Base-by-base conservation (phyloP, 53 echinoderm and acorn worm genomes). In the Astropecten irregularis region DNA sequence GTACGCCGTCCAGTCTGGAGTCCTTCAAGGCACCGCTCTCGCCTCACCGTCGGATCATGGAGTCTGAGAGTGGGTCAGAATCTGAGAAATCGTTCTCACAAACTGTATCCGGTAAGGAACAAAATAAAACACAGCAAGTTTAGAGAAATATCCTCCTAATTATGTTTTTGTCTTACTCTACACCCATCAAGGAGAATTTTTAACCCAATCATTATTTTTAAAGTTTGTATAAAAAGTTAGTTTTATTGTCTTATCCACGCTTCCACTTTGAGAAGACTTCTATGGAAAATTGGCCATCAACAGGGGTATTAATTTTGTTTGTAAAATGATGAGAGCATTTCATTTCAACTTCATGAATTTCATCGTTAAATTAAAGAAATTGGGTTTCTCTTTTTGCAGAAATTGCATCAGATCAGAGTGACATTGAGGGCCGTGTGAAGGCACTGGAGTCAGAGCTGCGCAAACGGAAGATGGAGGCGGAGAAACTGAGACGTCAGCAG, bases 381-480 rank as follows among this genome's bases (percentile, higher is more conserved):
- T n/a, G n/a, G n/a, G n/a, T n/a, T n/a, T n/a, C n/a, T 48, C 19
- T 35, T 48, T 81, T 49, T 9, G 35, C 67, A 96, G 97, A 96
- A 71, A 93, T 94, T n/a, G 91, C 97, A 25, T 96, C 97, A 16
- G 97, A 96, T 54, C 97, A 93, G 81, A 96, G 97, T 54, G 97
- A 96, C 83, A 83, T 96, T 28, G 97, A 96, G 65, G 97, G 97
- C 16, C 89, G 97, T 3, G 89, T 96, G 47, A 76, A 91, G 81
- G 97, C 97, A 14, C 63, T 96, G 42, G 92, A 93, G 52, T 94
- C 92, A 20, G 91, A 91, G 49, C 90, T 96, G 16, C 81, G 86
- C 63, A 87, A 88, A 73, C 77, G 97, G n/a, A 96, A 96, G 84
- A 85, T 88, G 72, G 97, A 96, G 53, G 97, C 93, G 10, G 97